Evolutionary conservation across 2,797 vertebrate species (phyloP), one percentile per base, ranked within the genome.

Genomic region (Lutjanus campechanus): DNA sequence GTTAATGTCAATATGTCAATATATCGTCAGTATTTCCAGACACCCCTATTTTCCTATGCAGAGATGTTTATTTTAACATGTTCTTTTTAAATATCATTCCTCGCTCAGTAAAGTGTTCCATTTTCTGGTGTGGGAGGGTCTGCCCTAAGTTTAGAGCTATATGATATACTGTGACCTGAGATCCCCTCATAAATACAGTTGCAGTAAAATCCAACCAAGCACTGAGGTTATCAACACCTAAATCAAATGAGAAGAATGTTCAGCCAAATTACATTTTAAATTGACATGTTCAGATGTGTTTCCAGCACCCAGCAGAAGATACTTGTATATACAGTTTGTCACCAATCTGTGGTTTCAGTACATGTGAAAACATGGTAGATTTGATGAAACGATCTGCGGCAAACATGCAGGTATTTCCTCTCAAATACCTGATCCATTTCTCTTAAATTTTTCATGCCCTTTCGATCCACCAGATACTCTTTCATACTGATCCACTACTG

Each of bases 361-460:
- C 82, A 89, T 77, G 83, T 89, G 69, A 82, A 93, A 91, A 91
- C 81, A 82, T 8, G 25, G 76, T 68, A 68, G 82, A 87, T 90
- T 85, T 88, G 82, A 79, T 84, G 47, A 83, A 86, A 82, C 29
- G 29, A 86, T 91, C 79, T 64, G 76, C 65, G 73, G 81, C 78
- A 83, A 91, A 92, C 92, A 86, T 86, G 86, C 66, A 84, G 85
- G 88, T 89, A 91, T 95, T 96, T 95, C 83, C 41, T 95, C 87
- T 92, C 90, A 90, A 87, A 94, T 93, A 91, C 88, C 91, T 80
- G 85, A 92, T 93, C 91, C 74, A 92, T 87, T 94, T 94, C 93
- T 92, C 85, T 92, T 93, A 85, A 85, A 96, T 95, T 91, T 91
- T 95, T 93, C 90, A 94, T 96, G 92, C 86, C 86, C 76, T 92